Conservation (phyloP, 2,888 invertebrate genomes). For the Drosophila hamatofila region DNA sequence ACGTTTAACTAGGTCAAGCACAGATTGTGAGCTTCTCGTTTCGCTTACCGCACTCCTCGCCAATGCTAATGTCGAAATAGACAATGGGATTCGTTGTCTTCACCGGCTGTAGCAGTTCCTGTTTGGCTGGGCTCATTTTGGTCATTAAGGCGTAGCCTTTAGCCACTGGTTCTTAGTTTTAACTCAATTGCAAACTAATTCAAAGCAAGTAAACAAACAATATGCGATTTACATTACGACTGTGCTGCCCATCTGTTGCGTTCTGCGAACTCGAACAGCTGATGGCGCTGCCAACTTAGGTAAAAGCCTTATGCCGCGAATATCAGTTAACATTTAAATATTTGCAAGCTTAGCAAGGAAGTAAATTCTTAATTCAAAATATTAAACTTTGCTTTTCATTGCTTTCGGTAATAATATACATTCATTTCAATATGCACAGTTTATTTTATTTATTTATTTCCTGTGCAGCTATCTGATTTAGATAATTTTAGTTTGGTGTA, state of each 20-base stretch:
- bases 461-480: not conserved
- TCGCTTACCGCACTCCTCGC: slow-evolving; percentile 88
- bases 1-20: slow-evolving; percentile 47
- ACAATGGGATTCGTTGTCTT: slow-evolving; percentile 88
- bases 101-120: slow-evolving; percentile 60
- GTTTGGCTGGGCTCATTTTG: slow-evolving; percentile 54
- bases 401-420: too few relatives aligned
- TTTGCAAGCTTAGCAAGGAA: not conserved
- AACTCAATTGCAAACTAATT: slow-evolving; percentile 11
- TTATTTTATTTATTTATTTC: not conserved
- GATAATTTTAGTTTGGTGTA: not conserved
- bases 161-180: not conserved
- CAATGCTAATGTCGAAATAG: slow-evolving; percentile 90
- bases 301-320: not conserved
- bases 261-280: slow-evolving; percentile 40
- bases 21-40: slow-evolving; percentile 15
- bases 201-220: slow-evolving; percentile 54
- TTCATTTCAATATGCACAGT: too few relatives aligned
- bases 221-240: slow-evolving; percentile 32
- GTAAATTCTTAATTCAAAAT: not conserved
- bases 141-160: slow-evolving; percentile 30
- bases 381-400: rapidly evolving
- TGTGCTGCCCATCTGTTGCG: slow-evolving; percentile 35
- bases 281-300: slow-evolving; percentile 44
- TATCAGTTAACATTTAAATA: not conserved